Conservation (phyloP, 2,797 vertebrate genomes). For the Trachops cirrhosus region DNA sequence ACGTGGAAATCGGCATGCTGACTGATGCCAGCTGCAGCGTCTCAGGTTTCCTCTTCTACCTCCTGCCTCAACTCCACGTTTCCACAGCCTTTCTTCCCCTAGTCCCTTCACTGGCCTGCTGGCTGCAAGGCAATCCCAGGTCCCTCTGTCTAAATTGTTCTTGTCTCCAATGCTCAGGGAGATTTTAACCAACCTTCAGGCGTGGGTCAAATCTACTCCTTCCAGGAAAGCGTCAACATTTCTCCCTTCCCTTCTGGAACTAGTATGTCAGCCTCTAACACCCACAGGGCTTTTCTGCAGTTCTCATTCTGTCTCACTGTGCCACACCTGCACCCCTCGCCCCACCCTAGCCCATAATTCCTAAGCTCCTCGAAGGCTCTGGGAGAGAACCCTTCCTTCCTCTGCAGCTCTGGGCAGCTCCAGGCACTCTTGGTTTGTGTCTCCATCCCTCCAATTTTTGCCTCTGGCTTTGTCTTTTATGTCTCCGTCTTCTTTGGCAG, state of each 20-base stretch:
- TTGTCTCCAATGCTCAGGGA: background rate
- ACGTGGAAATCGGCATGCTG: too few relatives aligned
- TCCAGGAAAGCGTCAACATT: background rate
- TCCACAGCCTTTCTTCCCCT: background rate
- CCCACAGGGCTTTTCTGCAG: background rate
- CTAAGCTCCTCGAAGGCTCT: background rate
- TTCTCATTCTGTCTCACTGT: background rate
- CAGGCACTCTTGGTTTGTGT: background rate
- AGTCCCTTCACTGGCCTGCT: background rate
- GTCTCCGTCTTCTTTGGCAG: background rate
- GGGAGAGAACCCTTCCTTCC: background rate
- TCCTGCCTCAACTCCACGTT: background rate
- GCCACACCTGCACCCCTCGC: background rate
- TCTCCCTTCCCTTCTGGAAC: background rate
- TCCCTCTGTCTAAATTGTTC: background rate
- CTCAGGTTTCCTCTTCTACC: too few relatives aligned
- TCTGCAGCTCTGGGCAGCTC: background rate
- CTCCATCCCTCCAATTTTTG: background rate
- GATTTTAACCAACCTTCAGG: background rate
- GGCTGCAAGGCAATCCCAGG: background rate
- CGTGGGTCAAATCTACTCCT: background rate
- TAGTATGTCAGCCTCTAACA: background rate
- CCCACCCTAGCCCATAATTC: background rate
- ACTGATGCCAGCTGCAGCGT: too few relatives aligned
- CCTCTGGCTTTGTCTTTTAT: background rate